A percentile compares a stretch with the other conserved stretches of the same genome.
Evolutionary conservation across 2,113 vertebrate species (phyloP).

Genomic region (Petrocephalus microphthalmus): DNA sequence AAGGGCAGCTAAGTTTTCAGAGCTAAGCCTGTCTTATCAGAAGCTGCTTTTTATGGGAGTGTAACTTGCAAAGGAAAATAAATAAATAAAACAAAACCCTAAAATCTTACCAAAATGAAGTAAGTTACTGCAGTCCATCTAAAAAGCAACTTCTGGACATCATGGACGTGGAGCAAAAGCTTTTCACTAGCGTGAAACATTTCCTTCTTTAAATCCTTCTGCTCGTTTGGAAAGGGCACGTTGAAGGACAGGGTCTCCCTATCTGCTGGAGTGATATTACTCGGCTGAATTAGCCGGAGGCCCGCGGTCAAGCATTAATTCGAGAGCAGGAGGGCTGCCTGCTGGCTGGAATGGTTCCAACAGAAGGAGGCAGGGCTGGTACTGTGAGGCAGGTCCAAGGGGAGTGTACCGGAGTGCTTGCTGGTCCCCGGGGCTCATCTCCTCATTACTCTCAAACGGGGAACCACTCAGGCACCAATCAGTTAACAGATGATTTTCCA

Average conservation of each 20-base stretch:
- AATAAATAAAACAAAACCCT: neutral
- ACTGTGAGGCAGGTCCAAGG: neutral
- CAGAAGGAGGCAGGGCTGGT: neutral
- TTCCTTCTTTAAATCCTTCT: neutral
- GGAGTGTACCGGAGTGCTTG: neutral
- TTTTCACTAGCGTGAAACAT: neutral
- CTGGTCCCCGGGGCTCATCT: neutral
- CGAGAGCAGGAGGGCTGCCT: neutral
- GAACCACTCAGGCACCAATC: neutral
- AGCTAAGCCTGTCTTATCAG: neutral
- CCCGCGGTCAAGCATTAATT: slow-evolving; percentile 6
- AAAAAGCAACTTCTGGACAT: neutral
- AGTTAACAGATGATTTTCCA: neutral
- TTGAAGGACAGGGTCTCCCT: slow-evolving; percentile 12
- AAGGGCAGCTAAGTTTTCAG: neutral
- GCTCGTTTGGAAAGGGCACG: neutral
- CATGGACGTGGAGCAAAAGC: neutral
- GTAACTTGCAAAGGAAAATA: neutral
- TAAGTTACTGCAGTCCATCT: neutral
- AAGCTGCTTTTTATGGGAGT: neutral
- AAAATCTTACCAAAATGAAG: neutral
- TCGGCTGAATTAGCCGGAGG: neutral
- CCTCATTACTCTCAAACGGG: neutral
- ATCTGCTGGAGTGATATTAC: neutral
- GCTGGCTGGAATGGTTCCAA: neutral